A percentile compares a stretch with the other conserved stretches of the same genome.
Conservation (phyloP, 2,888 invertebrate genomes). For the Bimastos eiseni region DNA sequence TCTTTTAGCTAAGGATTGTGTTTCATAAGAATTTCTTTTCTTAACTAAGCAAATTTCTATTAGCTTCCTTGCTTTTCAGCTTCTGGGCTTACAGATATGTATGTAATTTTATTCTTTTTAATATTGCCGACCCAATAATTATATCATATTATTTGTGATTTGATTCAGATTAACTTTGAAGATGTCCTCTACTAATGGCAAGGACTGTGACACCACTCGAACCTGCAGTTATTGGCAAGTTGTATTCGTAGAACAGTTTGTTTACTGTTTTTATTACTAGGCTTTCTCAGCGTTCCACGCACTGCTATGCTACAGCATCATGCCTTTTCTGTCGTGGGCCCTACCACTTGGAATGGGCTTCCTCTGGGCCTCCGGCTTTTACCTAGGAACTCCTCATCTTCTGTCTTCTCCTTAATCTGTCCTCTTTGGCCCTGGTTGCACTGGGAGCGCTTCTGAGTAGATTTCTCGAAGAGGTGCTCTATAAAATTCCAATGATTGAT, state of each 20-base stretch:
- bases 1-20: not conserved
- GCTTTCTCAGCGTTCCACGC: no score
- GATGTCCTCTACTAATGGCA: slow-evolving; percentile 3
- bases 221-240: not conserved
- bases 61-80: not conserved
- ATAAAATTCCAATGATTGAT: no score
- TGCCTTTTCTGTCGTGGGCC: no score
- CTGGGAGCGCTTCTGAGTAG: no score
- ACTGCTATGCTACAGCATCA: no score
- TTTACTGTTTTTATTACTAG: not conserved
- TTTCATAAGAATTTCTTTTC: not conserved
- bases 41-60: not conserved
- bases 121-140: no score
- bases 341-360: no score
- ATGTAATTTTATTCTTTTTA: not conserved
- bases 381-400: no score
- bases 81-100: not conserved
- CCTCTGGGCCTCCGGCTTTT: no score
- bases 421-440: no score
- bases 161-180: not conserved
- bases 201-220: not conserved
- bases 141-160: not conserved
- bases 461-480: no score
- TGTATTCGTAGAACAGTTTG: not conserved
- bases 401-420: no score